Percentiles rank a stretch among this genome's conserved stretches.
Evolutionary conservation across 2,888 invertebrate genomes (phyloP).

Genomic region (Cerastis leucographa): DNA sequence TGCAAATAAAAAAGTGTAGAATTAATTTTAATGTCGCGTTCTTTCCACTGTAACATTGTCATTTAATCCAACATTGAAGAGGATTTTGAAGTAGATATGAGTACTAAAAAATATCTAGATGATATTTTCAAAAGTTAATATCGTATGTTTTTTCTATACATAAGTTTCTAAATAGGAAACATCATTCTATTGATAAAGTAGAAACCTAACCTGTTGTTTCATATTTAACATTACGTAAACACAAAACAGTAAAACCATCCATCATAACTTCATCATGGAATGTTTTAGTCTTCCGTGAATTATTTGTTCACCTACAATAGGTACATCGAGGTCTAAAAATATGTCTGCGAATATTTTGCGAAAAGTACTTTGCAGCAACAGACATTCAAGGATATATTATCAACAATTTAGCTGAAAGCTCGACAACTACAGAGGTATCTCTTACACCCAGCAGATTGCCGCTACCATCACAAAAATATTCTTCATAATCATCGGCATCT

Average conservation of each 20-base stretch:
- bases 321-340: neutral
- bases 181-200: neutral
- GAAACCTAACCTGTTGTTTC: neutral
- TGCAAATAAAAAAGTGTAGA: conserved; percentile 38
- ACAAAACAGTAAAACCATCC: conserved; percentile 3
- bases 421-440: neutral
- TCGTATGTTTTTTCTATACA: neutral
- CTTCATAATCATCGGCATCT: neutral
- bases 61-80: conserved; percentile 1
- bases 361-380: neutral
- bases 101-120: neutral
- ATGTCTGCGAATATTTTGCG: neutral
- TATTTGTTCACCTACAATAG: conserved; percentile 21
- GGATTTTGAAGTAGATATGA: neutral
- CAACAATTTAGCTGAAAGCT: neutral
- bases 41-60: neutral
- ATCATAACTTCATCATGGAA: conserved; percentile 30
- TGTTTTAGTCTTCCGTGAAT: conserved; percentile 24
- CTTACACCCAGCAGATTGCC: neutral
- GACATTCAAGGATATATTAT: neutral
- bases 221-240: conserved; percentile 1
- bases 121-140: neutral
- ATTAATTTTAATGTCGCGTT: conserved; percentile 21
- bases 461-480: neutral
- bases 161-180: neutral